Evolutionary conservation across 2,797 vertebrate species (phyloP), one percentile per base, ranked within the genome.

Genomic region (Fistularia tabacaria): DNA sequence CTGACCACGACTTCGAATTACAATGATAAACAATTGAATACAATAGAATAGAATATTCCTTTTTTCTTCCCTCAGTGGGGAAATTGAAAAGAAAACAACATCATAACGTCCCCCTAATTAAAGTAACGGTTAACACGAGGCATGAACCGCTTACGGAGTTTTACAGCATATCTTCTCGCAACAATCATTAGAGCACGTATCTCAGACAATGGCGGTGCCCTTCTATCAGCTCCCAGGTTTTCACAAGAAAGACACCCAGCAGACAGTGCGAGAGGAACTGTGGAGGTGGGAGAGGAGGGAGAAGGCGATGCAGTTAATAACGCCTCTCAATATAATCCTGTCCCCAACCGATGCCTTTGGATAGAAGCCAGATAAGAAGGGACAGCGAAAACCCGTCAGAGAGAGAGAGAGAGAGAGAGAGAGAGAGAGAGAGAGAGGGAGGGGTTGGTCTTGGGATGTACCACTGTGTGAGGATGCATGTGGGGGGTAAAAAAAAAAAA

Each of bases 261-360:
- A 71, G 72, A 71, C 74, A 83, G 59, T 3, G 54, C 57, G 45
- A 70, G 59, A 75, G 62, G 71, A 68, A 49, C 47, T 54, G 65
- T 51, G 60, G 77, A 79, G 74, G 66, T 62, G 74, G 64, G 57
- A 57, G 65, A 73, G 64, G 70, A 79, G 58, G 79, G 74, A 73
- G 77, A 59, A 64, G 74, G 50, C 76, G 79, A 74, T 69, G 64
- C 79, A 80, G 72, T 83, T 83, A 87, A 88, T 86, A 84, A 83
- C 74, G 77, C 54, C 77, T 84, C 84, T 79, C 74, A 73, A 75
- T 82, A 84, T 85, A 84, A 87, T 86, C 83, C 83, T 66, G 72
- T 79, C 75, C 70, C 69, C 49, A 50, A 78, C 73, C 62, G 64
- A 78, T 75, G 80, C 74, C 79, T 82, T 76, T 69, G 80, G 79